These are phyloP conservation scores for Pocillopora verrucosa DNA, from an alignment of 64 coral and sea anemone genomes.

Conservation along the genomic window DNA sequence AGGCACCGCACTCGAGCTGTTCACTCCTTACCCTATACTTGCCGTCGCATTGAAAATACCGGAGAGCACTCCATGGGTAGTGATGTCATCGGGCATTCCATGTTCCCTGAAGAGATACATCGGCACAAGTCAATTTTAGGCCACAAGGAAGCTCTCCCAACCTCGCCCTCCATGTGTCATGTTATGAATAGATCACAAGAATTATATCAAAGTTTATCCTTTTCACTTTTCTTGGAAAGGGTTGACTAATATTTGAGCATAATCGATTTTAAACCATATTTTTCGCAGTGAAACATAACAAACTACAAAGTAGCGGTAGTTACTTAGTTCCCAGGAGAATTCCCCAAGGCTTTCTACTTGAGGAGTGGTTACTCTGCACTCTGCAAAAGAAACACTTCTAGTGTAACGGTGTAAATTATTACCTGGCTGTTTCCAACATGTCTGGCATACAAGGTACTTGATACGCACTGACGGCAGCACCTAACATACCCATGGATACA, in stretches of 20 bases:
- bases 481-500: constrained; percentile 66
- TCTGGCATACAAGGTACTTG: constrained; percentile 88
- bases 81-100: constrained; percentile 63
- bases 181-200: too few relatives aligned
- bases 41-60: constrained; percentile 55
- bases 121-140: not conserved
- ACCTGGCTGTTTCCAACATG: constrained; percentile 86
- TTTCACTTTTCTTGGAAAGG: too few relatives aligned
- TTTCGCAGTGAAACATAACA: too few relatives aligned
- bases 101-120: not conserved
- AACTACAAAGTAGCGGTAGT: too few relatives aligned
- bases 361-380: not conserved
- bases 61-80: constrained; percentile 61
- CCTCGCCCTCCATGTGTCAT: too few relatives aligned
- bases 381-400: not conserved
- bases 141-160: not conserved
- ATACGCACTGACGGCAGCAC: constrained; percentile 67
- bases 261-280: too few relatives aligned
- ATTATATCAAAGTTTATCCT: too few relatives aligned
- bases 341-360: too few relatives aligned
- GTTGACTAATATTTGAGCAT: too few relatives aligned
- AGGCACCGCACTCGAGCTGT: too few relatives aligned
- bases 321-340: too few relatives aligned
- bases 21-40: constrained; percentile 49
- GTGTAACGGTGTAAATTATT: not conserved